Evolutionary conservation across 2,797 vertebrate genomes (phyloP).

Genomic region (Cetoscarus ocellatus): DNA sequence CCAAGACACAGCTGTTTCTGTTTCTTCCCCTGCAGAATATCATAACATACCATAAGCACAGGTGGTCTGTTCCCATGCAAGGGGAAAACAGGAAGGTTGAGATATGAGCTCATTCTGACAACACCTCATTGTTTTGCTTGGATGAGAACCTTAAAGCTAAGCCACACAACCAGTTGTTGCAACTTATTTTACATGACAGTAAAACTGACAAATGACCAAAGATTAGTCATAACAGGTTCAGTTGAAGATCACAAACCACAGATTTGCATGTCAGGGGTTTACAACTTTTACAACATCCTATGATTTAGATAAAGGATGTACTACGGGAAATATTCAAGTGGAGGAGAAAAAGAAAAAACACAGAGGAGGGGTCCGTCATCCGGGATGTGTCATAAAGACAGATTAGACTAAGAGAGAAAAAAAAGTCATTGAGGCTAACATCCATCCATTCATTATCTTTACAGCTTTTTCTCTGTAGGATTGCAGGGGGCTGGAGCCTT

Average conservation of each 20-base stretch:
- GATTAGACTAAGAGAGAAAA: no score
- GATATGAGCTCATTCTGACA: slow-evolving; percentile 32
- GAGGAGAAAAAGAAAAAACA: not conserved
- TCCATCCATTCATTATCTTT: no score
- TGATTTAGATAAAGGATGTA: not conserved
- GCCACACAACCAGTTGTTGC: slow-evolving; percentile 18
- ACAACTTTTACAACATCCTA: not conserved
- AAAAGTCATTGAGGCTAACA: no score
- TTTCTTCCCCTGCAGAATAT: slow-evolving; percentile 52
- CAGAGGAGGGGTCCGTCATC: no score
- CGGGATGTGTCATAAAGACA: not conserved
- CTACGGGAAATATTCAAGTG: not conserved
- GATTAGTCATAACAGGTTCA: not conserved
- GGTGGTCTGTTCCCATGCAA: slow-evolving; percentile 55
- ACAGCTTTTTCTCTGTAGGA: no score
- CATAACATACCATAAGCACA: slow-evolving; percentile 42
- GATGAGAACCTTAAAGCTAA: slow-evolving; percentile 7
- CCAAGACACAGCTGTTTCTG: slow-evolving; percentile 48
- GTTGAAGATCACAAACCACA: not conserved
- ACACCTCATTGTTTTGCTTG: slow-evolving; percentile 51
- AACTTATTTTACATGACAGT: slow-evolving; percentile 3
- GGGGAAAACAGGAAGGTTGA: slow-evolving; percentile 6
- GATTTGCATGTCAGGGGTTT: not conserved
- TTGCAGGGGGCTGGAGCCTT: no score
- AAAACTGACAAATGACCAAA: not conserved